Conservation (phyloP, 2,113 vertebrate genomes). For the Chamaea fasciata region DNA sequence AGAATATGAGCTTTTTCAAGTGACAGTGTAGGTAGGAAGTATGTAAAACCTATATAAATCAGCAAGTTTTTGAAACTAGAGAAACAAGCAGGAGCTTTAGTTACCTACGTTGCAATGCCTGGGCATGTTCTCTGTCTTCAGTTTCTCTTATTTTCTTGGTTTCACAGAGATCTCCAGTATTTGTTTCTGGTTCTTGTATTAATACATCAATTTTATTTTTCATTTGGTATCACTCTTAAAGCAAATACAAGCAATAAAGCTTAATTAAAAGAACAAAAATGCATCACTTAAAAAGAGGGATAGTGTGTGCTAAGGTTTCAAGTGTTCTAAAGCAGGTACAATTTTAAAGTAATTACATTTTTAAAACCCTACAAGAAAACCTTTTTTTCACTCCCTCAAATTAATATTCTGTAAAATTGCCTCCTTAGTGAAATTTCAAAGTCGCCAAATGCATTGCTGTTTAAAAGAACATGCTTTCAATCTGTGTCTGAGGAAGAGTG, state of each 20-base stretch:
- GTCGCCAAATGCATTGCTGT: background rate
- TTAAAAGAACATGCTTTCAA: background rate
- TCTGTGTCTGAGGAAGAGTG: background rate
- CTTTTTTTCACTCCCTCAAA: background rate
- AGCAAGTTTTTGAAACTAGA: background rate
- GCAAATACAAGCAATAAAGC: background rate
- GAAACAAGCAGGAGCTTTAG: background rate
- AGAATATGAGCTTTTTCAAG: background rate
- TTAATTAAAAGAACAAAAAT: background rate
- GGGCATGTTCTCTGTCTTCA: background rate
- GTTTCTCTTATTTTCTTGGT: background rate
- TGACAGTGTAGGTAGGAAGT: background rate
- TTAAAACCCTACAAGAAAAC: background rate
- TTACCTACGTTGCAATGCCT: background rate
- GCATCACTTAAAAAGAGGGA: background rate
- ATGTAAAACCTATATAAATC: background rate
- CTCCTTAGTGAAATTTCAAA: conserved; percentile 17
- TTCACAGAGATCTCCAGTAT: background rate
- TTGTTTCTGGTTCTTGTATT: background rate
- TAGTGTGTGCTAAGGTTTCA: background rate
- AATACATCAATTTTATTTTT: background rate
- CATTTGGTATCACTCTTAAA: background rate
- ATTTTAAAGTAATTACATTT: background rate
- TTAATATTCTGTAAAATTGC: background rate
- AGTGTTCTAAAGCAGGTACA: background rate